Evolutionary conservation across 2,113 vertebrate genomes (phyloP), one percentile per base, ranked within the genome.

Genomic region (Hemiprocne comata): DNA sequence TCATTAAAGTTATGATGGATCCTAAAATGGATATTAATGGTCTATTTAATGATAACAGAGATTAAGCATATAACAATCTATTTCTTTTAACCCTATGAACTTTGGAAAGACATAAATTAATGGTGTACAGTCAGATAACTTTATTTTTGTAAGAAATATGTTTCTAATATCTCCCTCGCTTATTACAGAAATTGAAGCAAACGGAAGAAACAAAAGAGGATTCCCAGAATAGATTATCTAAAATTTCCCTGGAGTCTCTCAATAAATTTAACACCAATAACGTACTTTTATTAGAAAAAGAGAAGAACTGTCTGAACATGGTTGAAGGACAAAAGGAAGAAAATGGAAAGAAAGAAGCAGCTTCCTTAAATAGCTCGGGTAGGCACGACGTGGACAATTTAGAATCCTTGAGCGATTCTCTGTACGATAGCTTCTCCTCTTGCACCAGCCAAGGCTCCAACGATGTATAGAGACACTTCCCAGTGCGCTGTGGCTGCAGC

Each of bases 361-460:
- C 97, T 46, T 98, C 98, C 87, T 93, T 98, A 80, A 97, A 86
- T 48, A 97, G 97, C 87, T 98, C 93, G 0, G 84, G 95, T 33
- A 97, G 96, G 91, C 97, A 98, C 17, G 97, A 97, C 5, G 19
- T 69, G 46, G 98, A 99, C 90, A 97, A 98, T 26, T 88, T 97
- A 64, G 98, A 98, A 87, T 99, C 98, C 50, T 95, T 99, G 94
- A 99, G 98, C 3, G 98, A 99, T 96, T 99, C 99, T 29, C 98
- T 99, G 7, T 99, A 99, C 3, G 98, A 99, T 66, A 99, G 98
- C 93, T 99, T 99, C 98, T 99, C 99, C 71, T 99, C 99, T 14
- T 99, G 98, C 40, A 92, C 98, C 95, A 99, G 99, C 89, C 98
- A 98, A 89, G 98, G 97, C 92, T 99, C 98, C 51, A 98, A 98